phyloP scores from a whole-genome alignment of 2,113 vertebrate species.

The Tyto alba region DNA sequence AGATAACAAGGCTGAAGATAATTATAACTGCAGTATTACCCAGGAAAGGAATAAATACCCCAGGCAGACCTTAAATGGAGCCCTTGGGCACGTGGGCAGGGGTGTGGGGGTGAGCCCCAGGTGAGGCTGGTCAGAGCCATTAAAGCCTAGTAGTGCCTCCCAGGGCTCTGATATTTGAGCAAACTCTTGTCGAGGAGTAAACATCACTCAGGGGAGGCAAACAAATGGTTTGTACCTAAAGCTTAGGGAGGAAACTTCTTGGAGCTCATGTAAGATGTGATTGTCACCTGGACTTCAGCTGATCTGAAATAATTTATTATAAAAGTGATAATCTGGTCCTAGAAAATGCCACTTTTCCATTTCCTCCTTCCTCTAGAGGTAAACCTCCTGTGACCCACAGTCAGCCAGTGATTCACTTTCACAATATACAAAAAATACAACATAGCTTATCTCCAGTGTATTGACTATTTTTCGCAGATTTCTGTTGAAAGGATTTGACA shows the following conservation, averaged over 20 bases:
- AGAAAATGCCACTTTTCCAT: background rate
- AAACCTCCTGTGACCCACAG: background rate
- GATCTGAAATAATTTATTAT: background rate
- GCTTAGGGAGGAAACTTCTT: background rate
- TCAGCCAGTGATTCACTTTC: background rate
- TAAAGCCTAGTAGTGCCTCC: accelerated
- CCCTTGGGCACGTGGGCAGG: accelerated
- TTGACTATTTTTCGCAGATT: background rate
- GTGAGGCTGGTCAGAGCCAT: background rate
- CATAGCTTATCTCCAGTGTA: background rate
- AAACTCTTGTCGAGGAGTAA: background rate
- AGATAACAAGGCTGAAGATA: background rate
- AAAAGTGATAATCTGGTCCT: background rate
- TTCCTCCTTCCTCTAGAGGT: background rate
- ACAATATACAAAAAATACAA: background rate
- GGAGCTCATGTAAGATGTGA: background rate
- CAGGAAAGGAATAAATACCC: accelerated
- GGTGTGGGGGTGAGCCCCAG: accelerated
- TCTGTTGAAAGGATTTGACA: background rate
- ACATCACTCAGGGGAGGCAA: background rate
- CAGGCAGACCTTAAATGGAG: background rate
- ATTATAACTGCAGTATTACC: accelerated
- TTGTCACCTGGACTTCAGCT: background rate
- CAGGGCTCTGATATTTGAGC: accelerated
- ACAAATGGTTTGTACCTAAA: background rate